Evolutionary conservation across 2,113 vertebrate genomes (phyloP), one percentile per base, ranked within the genome.

Genomic region (Cochlearius cochlearius): DNA sequence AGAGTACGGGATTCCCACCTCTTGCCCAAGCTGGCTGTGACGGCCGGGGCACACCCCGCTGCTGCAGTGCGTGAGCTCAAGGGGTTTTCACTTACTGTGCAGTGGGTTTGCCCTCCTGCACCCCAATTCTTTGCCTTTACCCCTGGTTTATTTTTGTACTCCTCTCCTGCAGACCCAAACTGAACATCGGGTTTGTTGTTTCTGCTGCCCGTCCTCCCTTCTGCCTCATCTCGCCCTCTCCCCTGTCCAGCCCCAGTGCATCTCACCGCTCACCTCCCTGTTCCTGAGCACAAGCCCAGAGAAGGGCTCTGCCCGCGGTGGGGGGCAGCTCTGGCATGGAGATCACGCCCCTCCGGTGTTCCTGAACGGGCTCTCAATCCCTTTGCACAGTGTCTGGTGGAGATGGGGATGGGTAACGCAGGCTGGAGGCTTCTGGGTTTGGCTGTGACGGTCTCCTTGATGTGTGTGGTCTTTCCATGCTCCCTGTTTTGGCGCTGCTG

Each of bases 401-500:
- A 83, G 67, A 50, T 47, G 55, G 15, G 22, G 5, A 63, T 1
- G 26, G 63, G 49, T 45, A 77, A 84, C 3, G 3, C 3, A 2
- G 50, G 59, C 92, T 90, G 86, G 90, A 94, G 85, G 45, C 75
- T 88, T 77, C 55, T 88, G 78, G 75, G 47, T 94, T 95, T 82
- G 67, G 38, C 94, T 88, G 82, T 66, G 72, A 83, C 3, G 1
- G 38, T 80, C 83, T 82, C 68, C 91, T 96, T 92, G 73, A 95
- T 88, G 94, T 94, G 95, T 97, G 96, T 96, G 95, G 96, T 96
- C 96, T 81, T 81, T 72, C 86, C 7, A 10, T 52, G 4, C 26
- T 88, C 79, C 68, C n/a, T 2, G 2, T 74, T 66, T 74, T 3
- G 12, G 58, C 0, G 53, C 96, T 36, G 10, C 77, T 8, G 21